Evolutionary conservation across 1,140 invertebrate genomes (phyloP), one percentile per base, ranked within the genome.

Genomic region (Euglossa dilemma): DNA sequence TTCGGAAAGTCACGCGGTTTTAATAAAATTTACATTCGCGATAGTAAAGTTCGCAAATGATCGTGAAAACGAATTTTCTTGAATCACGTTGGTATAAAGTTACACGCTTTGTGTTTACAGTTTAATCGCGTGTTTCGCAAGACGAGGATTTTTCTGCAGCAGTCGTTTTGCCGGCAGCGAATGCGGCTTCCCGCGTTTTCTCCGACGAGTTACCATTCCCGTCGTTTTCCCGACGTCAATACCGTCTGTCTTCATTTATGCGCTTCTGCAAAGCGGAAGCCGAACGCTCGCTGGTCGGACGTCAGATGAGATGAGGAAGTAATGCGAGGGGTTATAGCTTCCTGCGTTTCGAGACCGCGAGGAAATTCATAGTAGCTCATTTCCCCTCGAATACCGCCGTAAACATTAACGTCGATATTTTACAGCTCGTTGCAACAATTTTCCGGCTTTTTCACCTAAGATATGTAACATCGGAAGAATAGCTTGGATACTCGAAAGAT

Each of bases 161-260:
- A 56, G 75, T 75, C 86, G 84, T 91, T 90, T 85, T 76, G 67
- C 83, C 67, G 57, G 16, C n/a, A 45, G 71, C 69, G 36, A 75
- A 86, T 87, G 85, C 83, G 85, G 85, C 75, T 86, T 88, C 75
- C 74, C 78, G 66, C 70, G 66, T 85, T 89, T 91, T 90, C 85
- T 78, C 57, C 59, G 47, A 76, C 70, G 63, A 81, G 79, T 84
- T 84, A 76, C 77, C 66, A 67, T 66, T 78, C 76, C 79, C 84
- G 83, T 66, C 79, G 75, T 69, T 87, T 76, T 77, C 81, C 71
- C 80, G 85, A 75, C 80, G 83, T 85, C 79, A 81, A 83, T 85
- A 79, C 84, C 85, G 89, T 91, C 83, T 83, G 79, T 91, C 91
- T 91, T 91, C 88, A 90, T 91, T 91, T 81, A 61, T 80, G 66